Evolutionary conservation across 2,113 vertebrate species (phyloP).

Genomic region (Ceuthmochares aereus): DNA sequence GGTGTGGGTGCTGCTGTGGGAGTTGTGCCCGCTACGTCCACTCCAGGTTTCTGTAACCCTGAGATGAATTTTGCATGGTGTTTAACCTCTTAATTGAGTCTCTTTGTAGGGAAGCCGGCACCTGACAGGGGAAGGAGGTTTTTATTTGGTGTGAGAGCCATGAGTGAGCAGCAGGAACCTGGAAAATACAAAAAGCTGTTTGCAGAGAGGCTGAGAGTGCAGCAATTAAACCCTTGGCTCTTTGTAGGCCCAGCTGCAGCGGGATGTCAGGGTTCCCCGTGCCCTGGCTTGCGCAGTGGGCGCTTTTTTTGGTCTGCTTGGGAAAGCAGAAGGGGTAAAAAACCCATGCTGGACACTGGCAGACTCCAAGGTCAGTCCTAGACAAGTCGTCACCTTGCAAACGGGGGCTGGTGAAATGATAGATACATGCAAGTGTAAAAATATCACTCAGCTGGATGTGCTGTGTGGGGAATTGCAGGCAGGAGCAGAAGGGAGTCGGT

Average conservation of each 20-base stretch:
- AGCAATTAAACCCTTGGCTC: background rate
- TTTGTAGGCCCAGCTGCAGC: background rate
- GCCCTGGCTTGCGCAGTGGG: background rate
- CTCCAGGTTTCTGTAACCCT: fast-evolving
- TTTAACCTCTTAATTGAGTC: background rate
- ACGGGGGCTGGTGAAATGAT: background rate
- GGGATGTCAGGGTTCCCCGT: background rate
- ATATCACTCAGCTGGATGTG: background rate
- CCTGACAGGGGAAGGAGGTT: background rate
- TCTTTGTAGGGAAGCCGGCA: background rate
- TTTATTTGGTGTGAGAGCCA: background rate
- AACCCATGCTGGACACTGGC: fast-evolving
- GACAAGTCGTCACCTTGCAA: background rate
- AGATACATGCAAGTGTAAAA: background rate
- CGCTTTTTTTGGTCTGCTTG: background rate
- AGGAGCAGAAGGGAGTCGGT: background rate
- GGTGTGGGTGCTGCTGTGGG: background rate
- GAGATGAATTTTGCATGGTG: background rate
- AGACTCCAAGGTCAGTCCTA: background rate
- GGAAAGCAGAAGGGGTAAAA: background rate
- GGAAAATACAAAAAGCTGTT: background rate
- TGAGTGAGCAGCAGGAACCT: background rate
- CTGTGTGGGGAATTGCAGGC: background rate
- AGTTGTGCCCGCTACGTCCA: background rate
- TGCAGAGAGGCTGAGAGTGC: background rate